Percentiles rank a stretch among this genome's conserved stretches.
Evolutionary conservation across 2,797 vertebrate species (phyloP).

Genomic region (Bradypodion ventrale): DNA sequence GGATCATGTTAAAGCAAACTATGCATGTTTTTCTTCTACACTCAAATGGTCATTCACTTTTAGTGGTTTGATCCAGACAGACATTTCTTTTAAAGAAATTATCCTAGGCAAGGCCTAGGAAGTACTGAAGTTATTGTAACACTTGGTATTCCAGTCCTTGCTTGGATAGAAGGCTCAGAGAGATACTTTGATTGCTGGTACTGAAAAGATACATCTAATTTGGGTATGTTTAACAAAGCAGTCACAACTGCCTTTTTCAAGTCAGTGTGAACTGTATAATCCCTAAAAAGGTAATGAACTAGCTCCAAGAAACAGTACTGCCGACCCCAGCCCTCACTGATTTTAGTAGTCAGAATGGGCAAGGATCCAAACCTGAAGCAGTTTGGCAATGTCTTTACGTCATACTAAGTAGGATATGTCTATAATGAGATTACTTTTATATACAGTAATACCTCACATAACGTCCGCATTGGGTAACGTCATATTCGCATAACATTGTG

Average conservation of each 20-base stretch:
- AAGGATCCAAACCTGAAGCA: background rate
- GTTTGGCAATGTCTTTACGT: background rate
- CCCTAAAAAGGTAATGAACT: background rate
- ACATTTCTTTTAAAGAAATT: too few relatives aligned
- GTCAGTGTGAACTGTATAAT: background rate
- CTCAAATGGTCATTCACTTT: too few relatives aligned
- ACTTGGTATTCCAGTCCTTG: background rate
- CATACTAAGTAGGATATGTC: background rate
- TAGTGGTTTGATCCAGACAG: too few relatives aligned
- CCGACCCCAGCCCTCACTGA: background rate
- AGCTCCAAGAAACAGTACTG: background rate
- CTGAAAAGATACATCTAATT: background rate
- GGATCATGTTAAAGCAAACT: background rate
- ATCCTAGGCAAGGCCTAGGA: background rate
- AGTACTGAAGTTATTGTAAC: background rate
- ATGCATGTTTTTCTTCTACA: background rate
- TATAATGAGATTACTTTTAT: background rate
- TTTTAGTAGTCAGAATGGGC: background rate
- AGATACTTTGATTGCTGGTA: background rate
- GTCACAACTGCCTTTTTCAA: background rate
- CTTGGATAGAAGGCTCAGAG: background rate
- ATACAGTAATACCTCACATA: too few relatives aligned
- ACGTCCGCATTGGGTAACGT: too few relatives aligned
- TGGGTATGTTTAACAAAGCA: background rate
- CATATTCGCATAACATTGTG: too few relatives aligned